These are phyloP conservation scores for Drosophila santomea DNA, from an alignment of 1,140 invertebrate genomes.

Conservation along the genomic window DNA sequence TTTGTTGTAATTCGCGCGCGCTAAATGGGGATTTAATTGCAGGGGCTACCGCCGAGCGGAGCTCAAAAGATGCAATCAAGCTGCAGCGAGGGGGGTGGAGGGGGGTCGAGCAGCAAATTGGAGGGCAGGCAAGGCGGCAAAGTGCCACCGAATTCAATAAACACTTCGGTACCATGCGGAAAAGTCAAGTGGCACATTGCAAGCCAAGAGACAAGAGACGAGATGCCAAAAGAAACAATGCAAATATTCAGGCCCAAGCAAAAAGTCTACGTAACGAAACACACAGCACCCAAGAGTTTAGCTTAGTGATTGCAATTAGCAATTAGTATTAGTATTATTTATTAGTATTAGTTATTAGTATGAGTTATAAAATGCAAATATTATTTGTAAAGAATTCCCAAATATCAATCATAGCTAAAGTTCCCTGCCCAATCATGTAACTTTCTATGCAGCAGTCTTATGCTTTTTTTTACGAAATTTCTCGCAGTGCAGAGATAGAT, in stretches of 20 bases:
- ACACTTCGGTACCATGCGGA: conserved; percentile 70
- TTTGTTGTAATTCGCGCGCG: conserved; percentile 50
- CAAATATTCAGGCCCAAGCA: conserved; percentile 10
- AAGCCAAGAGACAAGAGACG: conserved; percentile 38
- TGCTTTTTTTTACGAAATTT: not conserved
- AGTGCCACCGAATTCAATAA: conserved; percentile 82
- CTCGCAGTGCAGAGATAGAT: not conserved
- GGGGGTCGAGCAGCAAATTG: too few species aligned
- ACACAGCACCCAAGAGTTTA: conserved; percentile 7
- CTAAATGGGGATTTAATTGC: conserved; percentile 84
- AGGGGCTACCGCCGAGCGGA: conserved; percentile 64
- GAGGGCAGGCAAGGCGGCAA: conserved; percentile 27
- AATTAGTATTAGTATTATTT: not conserved
- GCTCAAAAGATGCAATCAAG: conserved; percentile 70
- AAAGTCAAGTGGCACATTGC: conserved; percentile 79
- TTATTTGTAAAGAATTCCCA: not conserved
- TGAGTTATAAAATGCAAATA: not conserved
- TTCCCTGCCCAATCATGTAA: too few species aligned
- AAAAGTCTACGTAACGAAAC: conserved; percentile 42
- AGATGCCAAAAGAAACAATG: conserved; percentile 1
- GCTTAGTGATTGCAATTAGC: conserved; percentile 69
- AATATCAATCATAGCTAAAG: not conserved
- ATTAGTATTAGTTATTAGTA: not conserved
- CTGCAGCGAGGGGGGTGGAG: not conserved
- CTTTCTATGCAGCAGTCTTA: too few species aligned